Evolutionary conservation across 2,797 vertebrate genomes (phyloP), one percentile per base, ranked within the genome.

Genomic region (Bucorvus abyssinicus): DNA sequence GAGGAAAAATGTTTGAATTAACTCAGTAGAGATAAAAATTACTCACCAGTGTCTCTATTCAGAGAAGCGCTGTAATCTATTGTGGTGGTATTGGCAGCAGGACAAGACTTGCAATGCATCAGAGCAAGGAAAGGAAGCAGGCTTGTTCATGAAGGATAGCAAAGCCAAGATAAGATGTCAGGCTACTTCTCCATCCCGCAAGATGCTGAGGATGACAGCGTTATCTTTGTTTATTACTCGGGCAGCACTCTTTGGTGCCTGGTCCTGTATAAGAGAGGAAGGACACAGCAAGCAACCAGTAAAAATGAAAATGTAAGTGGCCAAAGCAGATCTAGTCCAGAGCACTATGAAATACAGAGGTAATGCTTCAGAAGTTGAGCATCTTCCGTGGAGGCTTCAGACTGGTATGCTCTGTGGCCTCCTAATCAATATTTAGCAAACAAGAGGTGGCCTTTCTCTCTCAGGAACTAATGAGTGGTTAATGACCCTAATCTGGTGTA

Each of bases 41-140:
- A 87, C 71, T 96, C 88, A 90, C 91, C 61, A 89, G 78, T 64
- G 87, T 94, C 80, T 88, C 94, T 97, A 80, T 88, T 95, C 91
- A 89, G 53, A 88, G 77, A 90, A 87, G 76, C 91, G 53, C 45
- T 30, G 71, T 73, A 93, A 97, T 96, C 95, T 83, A 38, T 92
- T 87, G 91, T 76, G 87, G 86, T 81, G 83, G 76, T 47, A 87
- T 76, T 93, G 96, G 95, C 87, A 93, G 73, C 78, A 95, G 93
- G 88, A 93, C 90, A 96, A 94, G 84, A 80, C 68, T 97, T 56
- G 75, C 82, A 93, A 92, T 92, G 89, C 81, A 96, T 94, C 93
- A 94, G 93, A 87, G 70, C 83, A 91, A 68, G 77, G 57, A 49
- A 88, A 68, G 76, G 79, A 96, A 89, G 81, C 5, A 32, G 30